Base-by-base conservation (phyloP, 1,140 invertebrate species). In the Drosophila triauraria region DNA sequence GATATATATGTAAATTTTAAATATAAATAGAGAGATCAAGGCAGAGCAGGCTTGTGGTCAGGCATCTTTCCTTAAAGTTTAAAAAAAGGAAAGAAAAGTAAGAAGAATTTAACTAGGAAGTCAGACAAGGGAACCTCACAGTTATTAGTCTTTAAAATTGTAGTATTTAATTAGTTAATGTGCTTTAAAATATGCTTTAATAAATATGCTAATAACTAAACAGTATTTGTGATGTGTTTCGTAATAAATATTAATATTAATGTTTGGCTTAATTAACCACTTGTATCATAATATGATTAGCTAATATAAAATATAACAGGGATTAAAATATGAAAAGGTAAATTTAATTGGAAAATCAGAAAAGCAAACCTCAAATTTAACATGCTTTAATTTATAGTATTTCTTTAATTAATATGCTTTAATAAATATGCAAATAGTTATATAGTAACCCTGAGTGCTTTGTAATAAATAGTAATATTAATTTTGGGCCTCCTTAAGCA, bases 21-120 rank as follows among this genome's bases (percentile, higher is more conserved):
- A 54, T 23, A 51, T 17, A 51, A 27, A 51, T 51, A 9, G 9
- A 38, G 32, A 38, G 51, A 53, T 53, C 51, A 53, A 35, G 51
- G 51, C 30, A 15, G 20, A 13, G 8, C 10, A 12, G 5, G 30
- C 51, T 35, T 35, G 30, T 6, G 40, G 40, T 42, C 40, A 54
- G 15, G 51, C 51, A 54, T 23, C 7, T 23, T 9, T 9, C 10
- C 20, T 35, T 20, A 38, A 15, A 23, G 3, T 5, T 54, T 0
- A 8, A 38, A 23, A 23, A 9, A 38, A 23, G 3, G 7, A 0
- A 20, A 10, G 32, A 12, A 17, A 38, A 4, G 0, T 35, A 4
- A 10, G 17, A 3, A 54, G 38, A 15, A 8, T 38, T 23, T 0
- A 15, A 38, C 12, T 2, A 20, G 12, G 6, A 53, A 35, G 6